Base-by-base conservation (phyloP, 2,113 vertebrate genomes). In the Lepisosteus osseus region DNA sequence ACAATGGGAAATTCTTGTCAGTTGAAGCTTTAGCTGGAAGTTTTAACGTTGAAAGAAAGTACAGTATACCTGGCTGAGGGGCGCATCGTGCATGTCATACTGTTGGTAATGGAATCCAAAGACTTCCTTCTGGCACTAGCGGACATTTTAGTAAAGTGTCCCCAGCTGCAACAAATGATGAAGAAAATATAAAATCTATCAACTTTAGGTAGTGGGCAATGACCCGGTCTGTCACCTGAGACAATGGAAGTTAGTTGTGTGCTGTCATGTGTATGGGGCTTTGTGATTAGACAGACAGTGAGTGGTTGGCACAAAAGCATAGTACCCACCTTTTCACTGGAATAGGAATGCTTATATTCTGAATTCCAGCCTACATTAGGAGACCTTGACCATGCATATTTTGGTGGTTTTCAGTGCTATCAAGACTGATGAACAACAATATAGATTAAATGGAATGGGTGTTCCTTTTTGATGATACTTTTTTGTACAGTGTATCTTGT, bases 131-230 rank as follows among this genome's bases (percentile, higher is more conserved):
- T 80, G 84, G 82, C 75, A 79, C 84, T 75, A 74, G 81, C 84
- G 85, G 91, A 88, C 90, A 92, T 92, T 91, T 91, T 91, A 91
- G 89, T 87, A 86, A 82, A 79, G 86, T 82, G 80, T 87, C 86
- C 83, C 84, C 85, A 85, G 85, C 83, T 85, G 79, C 79, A 85
- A 84, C 87, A 89, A 92, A 92, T 91, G 91, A 90, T 83, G 87
- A 90, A 87, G 89, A 92, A 92, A 92, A 92, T 91, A 90, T 88
- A 84, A 88, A 87, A 91, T 29, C 90, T 92, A 92, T 91, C 91
- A 92, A 92, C 83, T 90, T 90, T 89, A 90, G 91, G 89, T 85
- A 87, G 86, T 86, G 88, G 87, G 88, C 90, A 92, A 89, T 86
- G 88, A 90, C 85, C 89, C 88, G 56, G 85, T 11, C 83, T 86